Conservation (phyloP, 2,888 invertebrate genomes). For the Piscicola geometra region DNA sequence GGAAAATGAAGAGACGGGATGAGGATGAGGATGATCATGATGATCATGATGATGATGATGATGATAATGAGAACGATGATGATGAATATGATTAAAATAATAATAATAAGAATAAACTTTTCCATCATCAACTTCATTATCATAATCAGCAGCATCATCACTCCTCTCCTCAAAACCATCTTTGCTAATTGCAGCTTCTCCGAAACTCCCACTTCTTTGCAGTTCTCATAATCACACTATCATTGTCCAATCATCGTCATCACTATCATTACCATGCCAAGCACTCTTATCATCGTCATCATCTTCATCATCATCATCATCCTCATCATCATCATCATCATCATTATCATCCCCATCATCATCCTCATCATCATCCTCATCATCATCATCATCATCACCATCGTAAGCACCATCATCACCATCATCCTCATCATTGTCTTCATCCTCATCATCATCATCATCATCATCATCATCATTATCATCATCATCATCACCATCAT, state of each 20-base stretch:
- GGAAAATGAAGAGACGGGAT: background rate
- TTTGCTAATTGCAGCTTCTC: no score
- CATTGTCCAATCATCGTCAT: background rate
- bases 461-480: background rate
- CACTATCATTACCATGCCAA: background rate
- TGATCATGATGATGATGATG: conserved; percentile 16
- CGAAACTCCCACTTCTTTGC: no score
- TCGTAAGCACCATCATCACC: background rate
- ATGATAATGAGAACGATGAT: background rate
- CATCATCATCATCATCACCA: background rate
- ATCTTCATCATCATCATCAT: background rate
- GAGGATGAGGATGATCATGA: conserved; percentile 2
- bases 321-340: background rate
- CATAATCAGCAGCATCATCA: background rate
- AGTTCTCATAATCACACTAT: no score
- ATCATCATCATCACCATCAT: no score
- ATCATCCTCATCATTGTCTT: background rate
- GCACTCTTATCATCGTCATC: background rate
- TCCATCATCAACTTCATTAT: background rate
- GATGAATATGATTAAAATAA: background rate
- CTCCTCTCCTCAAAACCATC: background rate
- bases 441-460: conserved; percentile 1
- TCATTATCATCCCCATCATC: background rate
- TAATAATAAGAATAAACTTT: background rate
- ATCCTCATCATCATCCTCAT: background rate